Percentiles rank a stretch among this genome's conserved stretches.
phyloP scores from a whole-genome alignment of 2,113 vertebrate genomes.

The Xerus inauris region DNA sequence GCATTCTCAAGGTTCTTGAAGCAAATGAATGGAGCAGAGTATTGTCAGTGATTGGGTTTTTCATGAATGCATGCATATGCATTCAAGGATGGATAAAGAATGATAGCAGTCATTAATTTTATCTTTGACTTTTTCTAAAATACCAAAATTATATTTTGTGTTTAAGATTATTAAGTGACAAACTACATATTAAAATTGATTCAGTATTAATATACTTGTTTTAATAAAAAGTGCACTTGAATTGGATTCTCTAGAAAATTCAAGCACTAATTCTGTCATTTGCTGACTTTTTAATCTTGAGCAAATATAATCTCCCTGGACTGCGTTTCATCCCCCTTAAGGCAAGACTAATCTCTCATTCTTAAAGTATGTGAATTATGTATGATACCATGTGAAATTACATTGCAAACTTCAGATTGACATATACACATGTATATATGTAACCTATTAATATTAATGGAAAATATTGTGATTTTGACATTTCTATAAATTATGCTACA shows the following conservation, averaged over 20 bases:
- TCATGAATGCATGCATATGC: rapidly evolving
- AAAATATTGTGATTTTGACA: not conserved
- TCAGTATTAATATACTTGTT: not conserved
- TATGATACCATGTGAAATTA: not conserved
- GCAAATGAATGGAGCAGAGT: not conserved
- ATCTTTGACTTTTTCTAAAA: not conserved
- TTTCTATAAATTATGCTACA: not conserved
- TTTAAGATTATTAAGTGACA: not conserved
- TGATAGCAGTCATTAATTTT: not conserved
- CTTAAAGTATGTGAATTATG: not conserved
- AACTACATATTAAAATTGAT: not conserved
- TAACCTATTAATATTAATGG: not conserved
- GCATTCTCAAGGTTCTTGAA: not conserved
- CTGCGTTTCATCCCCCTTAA: not conserved
- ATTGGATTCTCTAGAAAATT: not conserved
- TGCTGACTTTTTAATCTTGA: not conserved
- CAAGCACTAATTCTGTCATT: not conserved
- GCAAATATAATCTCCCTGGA: not conserved
- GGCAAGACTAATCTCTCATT: not conserved
- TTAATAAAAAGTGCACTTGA: not conserved
- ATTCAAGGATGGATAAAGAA: not conserved
- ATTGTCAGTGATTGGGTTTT: not conserved
- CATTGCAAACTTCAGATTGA: not conserved
- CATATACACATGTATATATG: not conserved
- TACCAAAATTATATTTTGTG: not conserved